phyloP scores from a whole-genome alignment of 2,888 invertebrate species.

The Omphaloscelis lunosa region DNA sequence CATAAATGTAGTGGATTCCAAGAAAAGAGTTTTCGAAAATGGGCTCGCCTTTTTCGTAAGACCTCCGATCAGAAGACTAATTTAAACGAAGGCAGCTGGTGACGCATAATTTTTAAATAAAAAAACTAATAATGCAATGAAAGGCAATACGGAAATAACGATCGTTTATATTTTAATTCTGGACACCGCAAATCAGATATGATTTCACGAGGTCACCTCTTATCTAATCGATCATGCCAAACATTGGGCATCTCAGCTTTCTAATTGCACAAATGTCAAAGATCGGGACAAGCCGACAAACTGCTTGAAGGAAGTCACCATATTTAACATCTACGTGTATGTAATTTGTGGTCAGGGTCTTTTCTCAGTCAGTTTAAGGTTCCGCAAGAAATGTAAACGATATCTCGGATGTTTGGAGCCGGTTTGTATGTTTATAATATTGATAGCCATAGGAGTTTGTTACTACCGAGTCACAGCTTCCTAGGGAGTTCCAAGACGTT shows the following conservation, averaged over 20 bases:
- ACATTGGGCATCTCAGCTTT: constrained; percentile 57
- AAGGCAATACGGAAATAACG: constrained; percentile 50
- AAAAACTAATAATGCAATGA: constrained; percentile 32
- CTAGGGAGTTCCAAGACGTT: constrained; percentile 12
- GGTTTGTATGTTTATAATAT: constrained; percentile 44
- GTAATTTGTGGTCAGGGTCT: constrained; percentile 44
- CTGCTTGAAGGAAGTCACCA: constrained; percentile 47
- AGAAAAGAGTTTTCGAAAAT: not conserved
- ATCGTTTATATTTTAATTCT: constrained; percentile 33
- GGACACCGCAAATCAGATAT: constrained; percentile 28
- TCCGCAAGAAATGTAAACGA: constrained; percentile 35
- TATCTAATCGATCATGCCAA: constrained; percentile 35
- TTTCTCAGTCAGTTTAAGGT: constrained; percentile 52
- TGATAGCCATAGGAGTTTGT: constrained; percentile 3
- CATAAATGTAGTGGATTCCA: not conserved
- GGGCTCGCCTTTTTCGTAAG: not conserved
- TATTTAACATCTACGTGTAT: constrained; percentile 21
- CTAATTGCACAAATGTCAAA: constrained; percentile 59
- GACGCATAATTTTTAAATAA: constrained; percentile 45
- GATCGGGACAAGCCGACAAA: constrained; percentile 52
- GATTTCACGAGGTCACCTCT: constrained; percentile 29
- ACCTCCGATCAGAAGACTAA: constrained; percentile 9
- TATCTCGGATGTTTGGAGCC: constrained; percentile 32
- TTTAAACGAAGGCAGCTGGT: constrained; percentile 30
- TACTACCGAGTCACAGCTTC: constrained; percentile 16